These are phyloP conservation scores for Pangasianodon gigas DNA, from an alignment of 2,113 vertebrate species.

Conservation along the genomic window DNA sequence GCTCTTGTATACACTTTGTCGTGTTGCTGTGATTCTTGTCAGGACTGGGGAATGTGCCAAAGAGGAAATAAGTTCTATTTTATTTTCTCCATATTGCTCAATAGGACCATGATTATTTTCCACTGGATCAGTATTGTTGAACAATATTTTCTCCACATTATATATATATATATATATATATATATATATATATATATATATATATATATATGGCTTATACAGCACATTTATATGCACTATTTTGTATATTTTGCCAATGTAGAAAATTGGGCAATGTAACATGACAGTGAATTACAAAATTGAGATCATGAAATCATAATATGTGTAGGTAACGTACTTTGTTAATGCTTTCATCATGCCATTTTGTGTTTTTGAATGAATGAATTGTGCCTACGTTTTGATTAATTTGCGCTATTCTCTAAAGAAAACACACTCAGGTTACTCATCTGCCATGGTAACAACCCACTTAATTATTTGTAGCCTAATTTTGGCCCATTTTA, in stretches of 20 bases:
- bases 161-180: neutral
- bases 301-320: neutral
- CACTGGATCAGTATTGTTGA: neutral
- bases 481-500: neutral
- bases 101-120: neutral
- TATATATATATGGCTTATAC: neutral
- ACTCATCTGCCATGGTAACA: no score
- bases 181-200: neutral
- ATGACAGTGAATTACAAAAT: neutral
- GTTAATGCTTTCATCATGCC: neutral
- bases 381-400: neutral
- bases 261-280: neutral
- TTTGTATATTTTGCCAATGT: neutral
- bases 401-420: neutral
- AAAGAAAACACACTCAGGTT: neutral
- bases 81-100: neutral
- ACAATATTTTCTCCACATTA: neutral
- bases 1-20: neutral
- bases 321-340: neutral
- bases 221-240: neutral
- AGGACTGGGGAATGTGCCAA: no score
- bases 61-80: neutral
- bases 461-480: neutral
- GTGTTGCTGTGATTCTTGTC: neutral
- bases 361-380: neutral